Conservation (phyloP, 2,888 invertebrate species). For the Tenthredo mesomela region DNA sequence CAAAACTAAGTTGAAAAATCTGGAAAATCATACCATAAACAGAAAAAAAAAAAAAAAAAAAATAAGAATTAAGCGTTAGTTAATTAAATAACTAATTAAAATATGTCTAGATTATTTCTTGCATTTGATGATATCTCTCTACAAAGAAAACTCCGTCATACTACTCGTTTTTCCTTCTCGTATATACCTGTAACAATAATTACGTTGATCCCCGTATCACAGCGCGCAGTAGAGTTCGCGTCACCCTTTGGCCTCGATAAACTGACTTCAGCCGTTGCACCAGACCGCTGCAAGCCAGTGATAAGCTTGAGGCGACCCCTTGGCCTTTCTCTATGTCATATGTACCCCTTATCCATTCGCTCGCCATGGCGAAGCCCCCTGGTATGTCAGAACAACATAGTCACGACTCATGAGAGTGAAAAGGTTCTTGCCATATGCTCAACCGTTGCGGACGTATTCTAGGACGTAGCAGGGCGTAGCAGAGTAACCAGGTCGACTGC, state of each 20-base stretch:
- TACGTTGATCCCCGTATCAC: background rate
- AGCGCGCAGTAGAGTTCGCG: background rate
- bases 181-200: background rate
- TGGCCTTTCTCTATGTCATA: slow-evolving; percentile 5
- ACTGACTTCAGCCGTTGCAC: slow-evolving; percentile 59
- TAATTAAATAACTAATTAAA: background rate
- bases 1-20: background rate
- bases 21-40: background rate
- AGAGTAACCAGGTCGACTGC: slow-evolving; percentile 52
- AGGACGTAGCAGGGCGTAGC: slow-evolving; percentile 36
- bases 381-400: slow-evolving; percentile 25
- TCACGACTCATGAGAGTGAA: background rate
- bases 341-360: slow-evolving; percentile 5
- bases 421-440: slow-evolving; percentile 45
- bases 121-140: background rate
- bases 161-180: background rate
- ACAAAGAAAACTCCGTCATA: background rate
- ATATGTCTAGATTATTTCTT: background rate
- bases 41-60: background rate
- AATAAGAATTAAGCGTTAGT: background rate
- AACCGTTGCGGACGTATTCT: background rate
- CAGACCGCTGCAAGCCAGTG: slow-evolving; percentile 68
- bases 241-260: slow-evolving; percentile 67
- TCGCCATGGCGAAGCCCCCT: background rate
- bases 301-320: slow-evolving; percentile 64